Evolutionary conservation across 2,888 invertebrate genomes (phyloP), one percentile per base, ranked within the genome.

Genomic region (Thelaira solivaga): DNA sequence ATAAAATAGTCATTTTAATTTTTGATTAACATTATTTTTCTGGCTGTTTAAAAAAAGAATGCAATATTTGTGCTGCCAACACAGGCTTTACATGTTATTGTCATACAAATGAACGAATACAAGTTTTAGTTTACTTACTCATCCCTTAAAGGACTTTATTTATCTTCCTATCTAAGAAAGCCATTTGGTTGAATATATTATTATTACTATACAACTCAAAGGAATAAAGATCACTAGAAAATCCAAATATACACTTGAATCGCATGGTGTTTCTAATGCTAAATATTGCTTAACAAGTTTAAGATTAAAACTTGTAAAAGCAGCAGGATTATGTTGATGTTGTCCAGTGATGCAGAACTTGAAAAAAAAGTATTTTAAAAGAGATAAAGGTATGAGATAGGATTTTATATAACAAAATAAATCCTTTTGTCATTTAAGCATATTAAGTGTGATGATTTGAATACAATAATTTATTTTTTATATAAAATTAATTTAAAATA

Each of bases 151-250:
- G 26, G 39, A 26, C n/a, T 49, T 49, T 49, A 24, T 49, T 49
- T 26, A 26, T 39, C 8, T 29, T 18, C 7, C 6, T 10, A 49
- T 24, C 26, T 49, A 49, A 5, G 22, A 13, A 61, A 34, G 20
- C 22, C 22, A 47, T 62, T 62, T 62, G 61, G 11, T 16, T 47
- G 3, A 2, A 18, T 29, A 29, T 43, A 43, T 59, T 41, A n/a
- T 11, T 43, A 59, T 43, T n/a, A n/a, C n/a, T n/a, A n/a, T n/a
- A n/a, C n/a, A n/a, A n/a, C n/a, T n/a, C n/a, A n/a, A n/a, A n/a
- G n/a, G n/a, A n/a, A n/a, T n/a, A n/a, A n/a, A n/a, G n/a, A n/a
- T n/a, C n/a, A n/a, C n/a, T n/a, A n/a, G n/a, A n/a, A n/a, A n/a
- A n/a, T n/a, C n/a, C n/a, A n/a, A n/a, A n/a, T n/a, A n/a, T n/a